Percentiles rank a stretch among this genome's conserved stretches.
Conservation (phyloP, 1,140 invertebrate genomes). For the Drosophila gunungcola region DNA sequence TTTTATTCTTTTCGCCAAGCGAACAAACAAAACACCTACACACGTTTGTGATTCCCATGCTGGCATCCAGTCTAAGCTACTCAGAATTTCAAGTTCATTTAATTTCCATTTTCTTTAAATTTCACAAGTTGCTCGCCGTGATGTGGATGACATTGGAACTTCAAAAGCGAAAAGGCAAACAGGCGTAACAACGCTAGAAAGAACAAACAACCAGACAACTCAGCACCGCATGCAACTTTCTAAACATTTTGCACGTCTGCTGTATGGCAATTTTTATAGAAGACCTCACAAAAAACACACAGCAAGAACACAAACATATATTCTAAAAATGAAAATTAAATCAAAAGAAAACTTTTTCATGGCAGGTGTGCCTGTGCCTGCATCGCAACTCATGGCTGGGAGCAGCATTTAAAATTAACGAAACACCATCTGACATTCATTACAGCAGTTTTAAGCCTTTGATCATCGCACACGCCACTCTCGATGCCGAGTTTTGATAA, state of each 20-base stretch:
- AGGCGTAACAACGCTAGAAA: constrained; percentile 51
- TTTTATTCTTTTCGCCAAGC: too few relatives aligned
- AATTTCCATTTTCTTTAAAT: constrained; percentile 72
- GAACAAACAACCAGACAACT: constrained; percentile 29
- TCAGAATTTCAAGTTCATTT: constrained; percentile 75
- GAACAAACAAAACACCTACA: too few relatives aligned
- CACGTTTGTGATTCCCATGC: too few relatives aligned
- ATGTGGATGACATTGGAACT: constrained; percentile 49
- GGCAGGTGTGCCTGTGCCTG: constrained; percentile 41
- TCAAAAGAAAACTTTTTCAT: constrained; percentile 44
- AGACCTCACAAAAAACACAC: constrained; percentile 31
- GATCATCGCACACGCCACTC: constrained; percentile 50
- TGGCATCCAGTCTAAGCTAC: constrained; percentile 12
- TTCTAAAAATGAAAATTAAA: constrained; percentile 54
- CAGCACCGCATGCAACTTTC: constrained; percentile 66
- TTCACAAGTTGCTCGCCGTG: constrained; percentile 37
- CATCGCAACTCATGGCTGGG: constrained; percentile 16
- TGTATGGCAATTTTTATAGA: constrained; percentile 58
- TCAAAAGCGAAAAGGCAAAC: constrained; percentile 73
- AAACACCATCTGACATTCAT: constrained; percentile 64
- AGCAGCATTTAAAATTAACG: constrained; percentile 66
- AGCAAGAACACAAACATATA: constrained; percentile 44
- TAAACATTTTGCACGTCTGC: constrained; percentile 65
- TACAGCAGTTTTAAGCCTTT: constrained; percentile 61
- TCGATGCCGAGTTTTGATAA: neutral